These are phyloP conservation scores for Lacerta bilineata DNA, from an alignment of 2,797 vertebrate species.

Conservation along the genomic window DNA sequence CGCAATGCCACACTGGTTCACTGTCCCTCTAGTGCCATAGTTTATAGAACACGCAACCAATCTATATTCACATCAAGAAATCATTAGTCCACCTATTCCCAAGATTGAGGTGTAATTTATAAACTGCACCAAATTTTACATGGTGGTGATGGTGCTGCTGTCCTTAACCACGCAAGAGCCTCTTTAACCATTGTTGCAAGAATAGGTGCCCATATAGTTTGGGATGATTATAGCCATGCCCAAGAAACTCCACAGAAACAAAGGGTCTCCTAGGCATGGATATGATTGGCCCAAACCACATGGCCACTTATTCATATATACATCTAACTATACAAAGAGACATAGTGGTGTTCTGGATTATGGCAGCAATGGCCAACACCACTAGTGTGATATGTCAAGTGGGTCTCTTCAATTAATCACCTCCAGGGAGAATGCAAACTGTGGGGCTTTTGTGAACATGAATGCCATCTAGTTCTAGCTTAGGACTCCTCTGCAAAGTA, in stretches of 20 bases:
- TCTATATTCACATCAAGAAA: slow-evolving; percentile 1
- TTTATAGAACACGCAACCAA: not conserved
- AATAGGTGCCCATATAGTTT: not conserved
- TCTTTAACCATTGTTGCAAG: not conserved
- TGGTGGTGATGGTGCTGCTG: not conserved
- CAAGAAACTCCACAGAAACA: not conserved
- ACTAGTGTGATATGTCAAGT: not conserved
- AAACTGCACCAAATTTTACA: not conserved
- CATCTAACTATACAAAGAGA: not conserved
- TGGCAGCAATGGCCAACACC: not conserved
- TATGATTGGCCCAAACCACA: not conserved
- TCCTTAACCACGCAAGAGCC: not conserved
- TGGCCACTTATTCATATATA: not conserved
- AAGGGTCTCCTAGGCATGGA: not conserved
- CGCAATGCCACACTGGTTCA: not conserved
- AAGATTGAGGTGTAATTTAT: not conserved
- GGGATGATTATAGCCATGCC: not conserved
- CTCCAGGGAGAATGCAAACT: not conserved
- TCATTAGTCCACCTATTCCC: not conserved
- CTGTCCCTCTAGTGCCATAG: not conserved
- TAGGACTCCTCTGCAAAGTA: not conserved
- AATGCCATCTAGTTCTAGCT: not conserved
- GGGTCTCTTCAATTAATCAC: not conserved
- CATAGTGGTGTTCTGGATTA: not conserved
- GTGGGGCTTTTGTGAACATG: not conserved